Evolutionary conservation across 2,113 vertebrate species (phyloP).

Genomic region (Clarias macrocephalus): DNA sequence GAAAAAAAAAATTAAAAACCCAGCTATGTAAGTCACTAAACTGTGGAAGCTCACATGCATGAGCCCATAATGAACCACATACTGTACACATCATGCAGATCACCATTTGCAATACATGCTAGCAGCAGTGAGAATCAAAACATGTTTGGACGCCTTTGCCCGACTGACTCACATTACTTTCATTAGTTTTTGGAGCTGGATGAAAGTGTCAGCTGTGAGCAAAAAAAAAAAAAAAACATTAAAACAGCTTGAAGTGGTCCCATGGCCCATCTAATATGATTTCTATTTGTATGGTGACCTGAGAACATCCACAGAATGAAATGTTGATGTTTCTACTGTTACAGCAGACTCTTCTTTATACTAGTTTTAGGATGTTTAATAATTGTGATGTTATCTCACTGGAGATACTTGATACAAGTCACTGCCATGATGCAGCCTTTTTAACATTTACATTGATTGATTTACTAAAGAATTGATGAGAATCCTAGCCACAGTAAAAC

Average conservation of each 20-base stretch:
- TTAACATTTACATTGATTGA: not conserved
- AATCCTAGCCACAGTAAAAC: too few relatives aligned
- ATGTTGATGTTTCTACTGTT: not conserved
- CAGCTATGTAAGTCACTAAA: slow-evolving; percentile 15
- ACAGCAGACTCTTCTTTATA: not conserved
- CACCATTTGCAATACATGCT: not conserved
- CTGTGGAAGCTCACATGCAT: not conserved
- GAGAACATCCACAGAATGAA: not conserved
- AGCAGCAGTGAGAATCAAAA: slow-evolving; percentile 7
- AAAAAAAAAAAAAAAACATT: not conserved
- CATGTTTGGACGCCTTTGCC: not conserved
- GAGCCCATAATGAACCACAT: not conserved
- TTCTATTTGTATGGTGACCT: not conserved
- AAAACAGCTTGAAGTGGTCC: not conserved
- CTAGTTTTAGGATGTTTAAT: not conserved
- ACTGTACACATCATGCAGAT: not conserved
- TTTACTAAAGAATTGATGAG: too few relatives aligned
- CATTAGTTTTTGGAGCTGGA: not conserved
- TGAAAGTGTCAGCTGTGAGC: not conserved
- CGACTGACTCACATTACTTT: slow-evolving; percentile 20
- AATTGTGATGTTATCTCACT: not conserved
- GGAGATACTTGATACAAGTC: not conserved
- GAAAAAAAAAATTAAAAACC: not conserved
- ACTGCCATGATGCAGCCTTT: not conserved
- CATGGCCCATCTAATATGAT: slow-evolving; percentile 3